phyloP scores from a whole-genome alignment of 2,797 vertebrate genomes.

The Picus viridis region DNA sequence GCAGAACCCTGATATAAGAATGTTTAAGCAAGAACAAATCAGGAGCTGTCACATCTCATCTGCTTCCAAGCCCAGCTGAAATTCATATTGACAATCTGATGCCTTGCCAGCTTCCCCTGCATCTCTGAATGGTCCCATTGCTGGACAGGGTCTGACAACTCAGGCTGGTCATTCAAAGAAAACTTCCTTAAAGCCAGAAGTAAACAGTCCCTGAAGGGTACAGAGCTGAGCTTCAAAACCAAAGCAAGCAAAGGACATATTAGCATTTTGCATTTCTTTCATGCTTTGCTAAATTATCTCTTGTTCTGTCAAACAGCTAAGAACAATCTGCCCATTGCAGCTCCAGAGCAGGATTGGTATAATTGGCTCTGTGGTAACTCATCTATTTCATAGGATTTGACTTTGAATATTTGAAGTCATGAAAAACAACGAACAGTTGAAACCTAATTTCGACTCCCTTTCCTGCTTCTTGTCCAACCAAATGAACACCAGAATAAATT shows the following conservation, averaged over 20 bases:
- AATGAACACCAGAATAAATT: slow-evolving; percentile 53
- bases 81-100: neutral
- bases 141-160: neutral
- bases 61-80: neutral
- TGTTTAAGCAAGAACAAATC: neutral
- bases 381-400: slow-evolving; percentile 46
- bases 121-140: neutral
- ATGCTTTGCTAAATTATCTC: slow-evolving; percentile 48
- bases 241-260: slow-evolving; percentile 1
- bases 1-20: neutral
- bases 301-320: slow-evolving; percentile 39
- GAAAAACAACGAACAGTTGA: slow-evolving; percentile 3
- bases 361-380: slow-evolving; percentile 43
- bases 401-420: slow-evolving; percentile 12
- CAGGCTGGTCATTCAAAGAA: neutral
- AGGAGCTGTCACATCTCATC: slow-evolving; percentile 28
- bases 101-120: neutral
- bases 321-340: slow-evolving; percentile 28
- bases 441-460: slow-evolving; percentile 21
- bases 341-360: slow-evolving; percentile 13
- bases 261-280: slow-evolving; percentile 46
- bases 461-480: slow-evolving; percentile 14
- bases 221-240: neutral
- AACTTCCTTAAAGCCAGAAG: neutral
- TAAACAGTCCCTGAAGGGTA: slow-evolving; percentile 22